Conservation (phyloP, 2,888 invertebrate species). For the Fragum sueziense region DNA sequence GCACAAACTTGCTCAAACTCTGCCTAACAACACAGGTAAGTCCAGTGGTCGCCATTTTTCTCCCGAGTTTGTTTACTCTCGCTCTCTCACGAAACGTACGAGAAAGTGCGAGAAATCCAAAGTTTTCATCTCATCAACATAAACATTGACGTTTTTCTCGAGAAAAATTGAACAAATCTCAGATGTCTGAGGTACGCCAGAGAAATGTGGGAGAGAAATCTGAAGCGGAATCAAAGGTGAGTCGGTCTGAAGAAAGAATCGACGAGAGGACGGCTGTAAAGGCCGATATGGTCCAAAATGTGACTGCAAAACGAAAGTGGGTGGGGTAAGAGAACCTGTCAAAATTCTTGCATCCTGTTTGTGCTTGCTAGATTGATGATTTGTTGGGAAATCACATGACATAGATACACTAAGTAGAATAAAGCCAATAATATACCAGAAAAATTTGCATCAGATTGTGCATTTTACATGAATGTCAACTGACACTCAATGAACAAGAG, state of each 20-base stretch:
- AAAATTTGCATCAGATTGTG: too few species aligned
- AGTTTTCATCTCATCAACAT: constrained; percentile 55
- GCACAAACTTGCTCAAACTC: constrained; percentile 56
- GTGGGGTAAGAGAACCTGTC: constrained; percentile 54
- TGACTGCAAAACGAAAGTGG: constrained; percentile 50
- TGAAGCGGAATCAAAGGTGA: constrained; percentile 45
- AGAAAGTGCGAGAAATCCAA: constrained; percentile 33
- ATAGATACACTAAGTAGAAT: too few species aligned
- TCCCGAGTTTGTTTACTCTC: constrained; percentile 24
- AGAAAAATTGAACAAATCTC: background rate
- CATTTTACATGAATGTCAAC: too few species aligned
- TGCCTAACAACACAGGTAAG: constrained; percentile 66
- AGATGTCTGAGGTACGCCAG: constrained; percentile 58
- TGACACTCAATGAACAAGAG: too few species aligned
- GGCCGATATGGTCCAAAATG: background rate
- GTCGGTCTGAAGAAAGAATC: background rate
- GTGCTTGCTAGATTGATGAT: background rate
- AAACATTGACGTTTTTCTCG: constrained; percentile 37
- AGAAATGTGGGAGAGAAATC: constrained; percentile 45
- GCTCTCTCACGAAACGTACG: constrained; percentile 30
- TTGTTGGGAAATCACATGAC: too few species aligned
- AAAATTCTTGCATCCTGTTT: background rate
- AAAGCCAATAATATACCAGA: too few species aligned
- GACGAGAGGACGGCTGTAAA: background rate
- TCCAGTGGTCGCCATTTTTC: constrained; percentile 65